Conservation (phyloP, 2,797 vertebrate species). For the Smutsia temminckii region DNA sequence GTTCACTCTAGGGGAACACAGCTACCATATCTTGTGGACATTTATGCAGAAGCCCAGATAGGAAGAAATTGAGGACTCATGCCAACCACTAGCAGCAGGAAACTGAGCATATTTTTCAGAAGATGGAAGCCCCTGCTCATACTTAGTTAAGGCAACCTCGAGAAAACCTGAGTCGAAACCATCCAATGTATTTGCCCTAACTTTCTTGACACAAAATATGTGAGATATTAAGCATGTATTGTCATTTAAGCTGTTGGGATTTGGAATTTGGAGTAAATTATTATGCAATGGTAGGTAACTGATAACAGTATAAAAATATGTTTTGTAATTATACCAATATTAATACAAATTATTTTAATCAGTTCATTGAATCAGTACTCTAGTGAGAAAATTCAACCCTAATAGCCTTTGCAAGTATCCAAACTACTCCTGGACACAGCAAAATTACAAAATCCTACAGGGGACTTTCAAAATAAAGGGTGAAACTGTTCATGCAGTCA, state of each 20-base stretch:
- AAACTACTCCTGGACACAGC: background rate
- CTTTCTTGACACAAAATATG: background rate
- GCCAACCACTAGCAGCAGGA: background rate
- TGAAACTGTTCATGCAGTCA: background rate
- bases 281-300: background rate
- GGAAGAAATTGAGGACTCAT: background rate
- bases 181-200: background rate
- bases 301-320: background rate
- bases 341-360: background rate
- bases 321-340: background rate
- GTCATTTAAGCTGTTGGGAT: background rate
- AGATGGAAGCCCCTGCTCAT: background rate
- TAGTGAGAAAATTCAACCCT: background rate
- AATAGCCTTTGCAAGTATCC: background rate
- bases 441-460: background rate
- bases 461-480: background rate
- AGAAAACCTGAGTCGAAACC: background rate
- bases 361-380: background rate
- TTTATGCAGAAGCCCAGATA: background rate
- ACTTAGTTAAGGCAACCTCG: background rate
- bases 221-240: background rate
- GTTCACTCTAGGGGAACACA: background rate
- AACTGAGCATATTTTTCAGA: background rate
- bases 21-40: too few relatives aligned
- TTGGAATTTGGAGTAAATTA: background rate